Base-by-base conservation (phyloP, 2,888 invertebrate species). In the Tachina grossa region DNA sequence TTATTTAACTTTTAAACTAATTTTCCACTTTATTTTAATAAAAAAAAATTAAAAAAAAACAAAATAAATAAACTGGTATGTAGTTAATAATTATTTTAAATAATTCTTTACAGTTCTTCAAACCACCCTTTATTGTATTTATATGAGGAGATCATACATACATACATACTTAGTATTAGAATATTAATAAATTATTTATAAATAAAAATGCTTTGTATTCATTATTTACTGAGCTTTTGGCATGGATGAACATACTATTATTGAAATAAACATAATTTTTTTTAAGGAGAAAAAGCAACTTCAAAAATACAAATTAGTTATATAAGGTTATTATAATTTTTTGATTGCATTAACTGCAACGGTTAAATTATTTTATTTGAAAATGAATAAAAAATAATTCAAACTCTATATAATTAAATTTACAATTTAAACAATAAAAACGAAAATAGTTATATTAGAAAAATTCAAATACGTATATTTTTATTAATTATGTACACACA, bases 291-390 rank as follows among this genome's bases (percentile, higher is more conserved):
- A 41, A 63, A 85, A 47, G 41, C 19, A 41, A 76, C 72, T 61
- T 31, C 9, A 63, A 78, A 82, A 76, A 79, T 85, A 85, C 85
- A 85, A 85, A 85, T 85, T 85, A 85, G 85, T 79, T 66, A 66
- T 78, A 51, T 83, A 83, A 83, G 83, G 59, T 83, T 51, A 41
- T 69, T 78, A 61, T 72, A 57, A 61, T 65, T 83, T 75, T 72
- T 74, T 59, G 41, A 71, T 77, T 72, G 71, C 83, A 77, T 83
- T 78, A 78, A 66, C n/a, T 78, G 8, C 78, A 78, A 72, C 51
- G 16, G 43, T 49, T 65, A 59, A 72, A 66, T 72, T 65, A 71
- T 59, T 77, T 71, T 65, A 53, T 61, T 59, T 78, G 19, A 41
- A 69, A 41, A 71, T 82, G 47, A 76, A 83, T 80, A 63, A 76